Percentiles rank a stretch among this genome's conserved stretches.
phyloP scores from a whole-genome alignment of 1,140 invertebrate species.

The Drosophila rufa region DNA sequence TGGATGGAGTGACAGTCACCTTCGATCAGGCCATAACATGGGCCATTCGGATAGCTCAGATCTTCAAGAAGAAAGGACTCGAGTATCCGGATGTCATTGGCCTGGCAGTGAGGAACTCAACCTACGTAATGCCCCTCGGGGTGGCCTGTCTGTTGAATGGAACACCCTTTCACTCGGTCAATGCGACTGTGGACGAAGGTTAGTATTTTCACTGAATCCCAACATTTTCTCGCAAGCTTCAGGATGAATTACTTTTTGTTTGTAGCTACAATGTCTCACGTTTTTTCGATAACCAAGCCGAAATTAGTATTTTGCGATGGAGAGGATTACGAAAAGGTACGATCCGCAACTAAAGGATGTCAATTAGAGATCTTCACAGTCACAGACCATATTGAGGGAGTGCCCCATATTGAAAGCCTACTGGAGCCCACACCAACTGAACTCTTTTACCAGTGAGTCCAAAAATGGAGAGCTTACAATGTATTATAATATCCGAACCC shows the following conservation, averaged over 20 bases:
- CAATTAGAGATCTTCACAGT: not conserved
- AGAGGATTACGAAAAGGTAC: not conserved
- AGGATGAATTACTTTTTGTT: not conserved
- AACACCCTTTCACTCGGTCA: not conserved
- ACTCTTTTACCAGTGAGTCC: not conserved
- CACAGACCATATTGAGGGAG: not conserved
- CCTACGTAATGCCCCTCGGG: not conserved
- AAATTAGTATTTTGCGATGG: constrained; percentile 5
- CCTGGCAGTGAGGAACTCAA: not conserved
- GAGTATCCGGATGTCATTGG: constrained; percentile 1
- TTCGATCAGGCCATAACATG: not conserved
- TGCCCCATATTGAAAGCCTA: constrained; percentile 1
- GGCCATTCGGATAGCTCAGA: constrained; percentile 6
- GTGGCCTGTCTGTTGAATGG: constrained; percentile 4
- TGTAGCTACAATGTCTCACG: not conserved
- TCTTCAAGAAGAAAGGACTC: constrained; percentile 4
- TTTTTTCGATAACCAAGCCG: constrained; percentile 4
- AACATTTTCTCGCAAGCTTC: no score
- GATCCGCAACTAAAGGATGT: not conserved
- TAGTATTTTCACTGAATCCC: not conserved
- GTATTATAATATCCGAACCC: no score
- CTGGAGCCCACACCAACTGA: not conserved
- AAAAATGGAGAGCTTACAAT: no score
- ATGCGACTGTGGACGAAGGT: not conserved
- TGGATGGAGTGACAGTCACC: not conserved